phyloP scores from a whole-genome alignment of 2,797 vertebrate species.

The Miichthys miiuy region DNA sequence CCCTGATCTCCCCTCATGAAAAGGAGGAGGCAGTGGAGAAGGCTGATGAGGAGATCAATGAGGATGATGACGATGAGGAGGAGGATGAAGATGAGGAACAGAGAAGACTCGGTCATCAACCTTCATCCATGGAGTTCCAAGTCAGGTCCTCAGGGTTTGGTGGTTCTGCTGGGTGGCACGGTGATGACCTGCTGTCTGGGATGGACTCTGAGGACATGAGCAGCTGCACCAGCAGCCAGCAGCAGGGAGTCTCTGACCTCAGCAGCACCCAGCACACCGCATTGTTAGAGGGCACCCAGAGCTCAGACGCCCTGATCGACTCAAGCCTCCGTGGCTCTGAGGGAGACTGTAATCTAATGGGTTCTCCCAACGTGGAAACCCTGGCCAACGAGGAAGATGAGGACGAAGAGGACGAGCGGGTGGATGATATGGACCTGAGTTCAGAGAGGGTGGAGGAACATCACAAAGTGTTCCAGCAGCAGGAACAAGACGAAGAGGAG shows the following conservation, averaged over 20 bases:
- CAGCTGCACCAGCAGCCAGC: conserved; percentile 81
- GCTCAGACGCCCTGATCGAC: conserved; percentile 81
- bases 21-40: conserved; percentile 86
- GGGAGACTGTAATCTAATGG: conserved; percentile 78
- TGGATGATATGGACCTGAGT: conserved; percentile 80
- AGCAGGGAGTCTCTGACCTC: conserved; percentile 78
- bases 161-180: conserved; percentile 69
- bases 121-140: conserved; percentile 73
- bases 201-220: conserved; percentile 82
- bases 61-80: conserved; percentile 81
- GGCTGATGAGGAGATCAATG: conserved; percentile 88
- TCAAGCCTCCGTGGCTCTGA: conserved; percentile 79
- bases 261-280: conserved; percentile 81
- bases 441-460: conserved; percentile 77
- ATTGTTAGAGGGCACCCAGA: conserved; percentile 81
- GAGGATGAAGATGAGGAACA: conserved; percentile 83
- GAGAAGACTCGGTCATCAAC: conserved; percentile 71
- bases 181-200: conserved; percentile 77
- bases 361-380: conserved; percentile 84
- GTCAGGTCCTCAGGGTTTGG: conserved; percentile 59
- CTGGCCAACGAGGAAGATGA: conserved; percentile 83
- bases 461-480: conserved; percentile 63
- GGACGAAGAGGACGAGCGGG: conserved; percentile 75
- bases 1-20: conserved; percentile 74
- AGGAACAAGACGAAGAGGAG: conserved; percentile 71